Evolutionary conservation across 2,888 invertebrate genomes (phyloP), one percentile per base, ranked within the genome.

Genomic region (Cantharis flavilabris): DNA sequence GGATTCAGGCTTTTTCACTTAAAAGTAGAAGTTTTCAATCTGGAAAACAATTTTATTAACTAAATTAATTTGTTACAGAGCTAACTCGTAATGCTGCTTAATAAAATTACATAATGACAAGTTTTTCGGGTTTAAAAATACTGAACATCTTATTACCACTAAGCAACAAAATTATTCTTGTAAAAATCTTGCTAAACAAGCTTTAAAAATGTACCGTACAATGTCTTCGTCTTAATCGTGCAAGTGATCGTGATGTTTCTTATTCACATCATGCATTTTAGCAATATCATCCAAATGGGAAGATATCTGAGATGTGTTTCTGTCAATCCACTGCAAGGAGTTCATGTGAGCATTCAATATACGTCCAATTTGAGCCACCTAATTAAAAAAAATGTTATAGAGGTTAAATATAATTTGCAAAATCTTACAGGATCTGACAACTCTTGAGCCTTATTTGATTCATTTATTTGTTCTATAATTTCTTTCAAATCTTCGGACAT

Each of bases 341-440:
- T 97, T 97, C 95, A 98, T 98, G 86, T 98, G 98, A 0, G 98
- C 97, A 89, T 98, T 98, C 3, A 98, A 89, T 80, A 98, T 98
- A 81, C 96, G 95, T 1, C 97, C 95, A 82, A 98, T 96, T 89
- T 98, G 97, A 9, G 95, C 94, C 70, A 98, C 94, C 94, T 95
- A 90, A 63, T 23, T 9, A 91, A 78, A 81, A 73, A 83, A 83
- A 82, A 73, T 30, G 73, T 73, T 72, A 20, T 69, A 26, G 33
- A n/a, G 4, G 14, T 63, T 7, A 14, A 69, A 20, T n/a, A 72
- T 10, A 30, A 69, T 70, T 62, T 69, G 65, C 30, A 18, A 71
- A 33, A 9, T 18, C 92, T 92, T 89, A 95, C 95, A 0, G 98
- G 98, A 89, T 98, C 97, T 80, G 93, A 93, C 64, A 93, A 92